Percentiles rank a stretch among this genome's conserved stretches.
Evolutionary conservation across 2,797 vertebrate species (phyloP).

Genomic region (Peromyscus aztecus): DNA sequence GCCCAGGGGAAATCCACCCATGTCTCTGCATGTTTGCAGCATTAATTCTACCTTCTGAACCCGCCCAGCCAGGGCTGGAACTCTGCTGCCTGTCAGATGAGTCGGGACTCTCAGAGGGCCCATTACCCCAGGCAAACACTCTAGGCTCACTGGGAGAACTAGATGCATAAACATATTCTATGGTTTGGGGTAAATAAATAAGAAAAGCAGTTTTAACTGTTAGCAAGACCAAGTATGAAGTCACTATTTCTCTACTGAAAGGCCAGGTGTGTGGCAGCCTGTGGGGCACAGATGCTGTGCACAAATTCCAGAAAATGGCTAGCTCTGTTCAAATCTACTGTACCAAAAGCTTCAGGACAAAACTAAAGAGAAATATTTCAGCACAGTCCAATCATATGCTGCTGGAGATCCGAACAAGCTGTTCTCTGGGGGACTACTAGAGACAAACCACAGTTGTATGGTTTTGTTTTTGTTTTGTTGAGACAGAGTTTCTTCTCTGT

Average conservation of each 20-base stretch:
- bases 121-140: neutral
- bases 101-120: neutral
- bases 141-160: neutral
- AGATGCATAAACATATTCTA: neutral
- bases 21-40: neutral
- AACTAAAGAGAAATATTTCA: neutral
- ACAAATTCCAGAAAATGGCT: rapidly evolving
- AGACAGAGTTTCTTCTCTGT: neutral
- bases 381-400: rapidly evolving
- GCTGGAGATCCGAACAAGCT: rapidly evolving
- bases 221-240: neutral
- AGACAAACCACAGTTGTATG: no score
- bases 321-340: neutral
- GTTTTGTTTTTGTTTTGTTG: neutral
- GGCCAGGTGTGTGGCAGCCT: neutral
- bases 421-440: neutral
- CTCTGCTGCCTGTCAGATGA: neutral
- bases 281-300: rapidly evolving
- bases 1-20: no score
- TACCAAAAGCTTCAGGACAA: neutral
- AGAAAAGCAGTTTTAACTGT: neutral
- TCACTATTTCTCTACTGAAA: conserved; percentile 34
- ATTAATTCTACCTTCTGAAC: neutral
- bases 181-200: neutral
- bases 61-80: neutral